Base-by-base conservation (phyloP, 2,113 vertebrate genomes). In the Cercocebus atys region DNA sequence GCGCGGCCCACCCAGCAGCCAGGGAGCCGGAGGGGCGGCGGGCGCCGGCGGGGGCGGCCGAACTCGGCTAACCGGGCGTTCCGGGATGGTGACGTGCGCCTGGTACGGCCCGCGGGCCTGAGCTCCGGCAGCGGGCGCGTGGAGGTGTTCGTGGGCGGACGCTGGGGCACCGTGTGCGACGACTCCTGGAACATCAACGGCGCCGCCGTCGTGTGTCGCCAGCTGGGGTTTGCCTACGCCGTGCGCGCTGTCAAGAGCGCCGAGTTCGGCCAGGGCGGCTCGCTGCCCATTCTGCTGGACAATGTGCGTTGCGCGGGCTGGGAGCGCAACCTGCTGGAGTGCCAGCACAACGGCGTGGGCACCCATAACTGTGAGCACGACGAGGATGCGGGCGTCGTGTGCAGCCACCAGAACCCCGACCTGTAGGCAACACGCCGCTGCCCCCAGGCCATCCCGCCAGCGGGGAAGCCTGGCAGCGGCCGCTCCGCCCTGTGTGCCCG, bases 131-230 rank as follows among this genome's bases (percentile, higher is more conserved):
- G 94, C 0, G 99, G 99, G 14, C 98, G 99, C 2, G 99, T 99
- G 88, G 99, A 99, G 98, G 85, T 99, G 50, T 99, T 99, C 32
- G 86, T 98, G 2, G 88, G 98, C 0, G 99, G 99, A 0, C 85
- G 98, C 66, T 99, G 99, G 99, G 99, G 99, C 76, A 99, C 99
- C 0, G 99, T 99, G 55, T 99, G 99, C 0, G 99, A 99, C 0
- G 99, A 99, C 2, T 98, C 99, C 7, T 99, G 99, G 99, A 98
- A 97, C 90, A 50, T 8, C 3, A 61, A 97, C 0, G 99, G 99
- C 0, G 99, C 99, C 0, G 61, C 96, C 0, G 99, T 99, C 50
- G 99, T 99, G 82, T 99, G 99, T 94, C 99, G 97, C 75, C 99
- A 99, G 98, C 98, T 99, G 68, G 99, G 99, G 73, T 99, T 99